Conservation (phyloP, 2,113 vertebrate species). For the Colistium nudipinnis region DNA sequence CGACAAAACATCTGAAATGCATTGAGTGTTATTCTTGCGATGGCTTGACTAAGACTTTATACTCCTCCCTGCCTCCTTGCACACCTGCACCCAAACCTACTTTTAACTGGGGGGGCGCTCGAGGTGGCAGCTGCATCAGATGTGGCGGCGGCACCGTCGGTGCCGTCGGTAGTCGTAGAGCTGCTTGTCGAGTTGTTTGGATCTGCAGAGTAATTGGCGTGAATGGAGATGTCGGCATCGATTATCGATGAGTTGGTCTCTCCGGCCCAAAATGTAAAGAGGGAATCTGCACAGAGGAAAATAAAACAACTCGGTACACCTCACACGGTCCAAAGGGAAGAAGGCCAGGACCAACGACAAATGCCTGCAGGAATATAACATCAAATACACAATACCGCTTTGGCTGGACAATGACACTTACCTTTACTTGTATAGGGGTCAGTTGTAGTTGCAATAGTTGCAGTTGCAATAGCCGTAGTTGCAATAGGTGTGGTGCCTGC, state of each 20-base stretch:
- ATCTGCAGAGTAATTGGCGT: slow-evolving; percentile 39
- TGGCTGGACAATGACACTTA: not conserved
- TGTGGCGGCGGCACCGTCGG: slow-evolving; percentile 11
- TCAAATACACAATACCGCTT: not conserved
- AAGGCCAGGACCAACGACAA: slow-evolving; percentile 20
- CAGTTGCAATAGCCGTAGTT: too few relatives aligned
- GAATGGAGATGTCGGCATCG: slow-evolving; percentile 32
- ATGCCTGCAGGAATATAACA: slow-evolving; percentile 14
- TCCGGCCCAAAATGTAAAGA: slow-evolving; percentile 77
- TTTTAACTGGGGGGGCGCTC: slow-evolving; percentile 64
- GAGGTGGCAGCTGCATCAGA: slow-evolving; percentile 33
- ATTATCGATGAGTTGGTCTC: slow-evolving; percentile 63
- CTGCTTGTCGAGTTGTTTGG: slow-evolving; percentile 33
- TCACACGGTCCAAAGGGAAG: not conserved
- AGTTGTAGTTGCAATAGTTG: not conserved
- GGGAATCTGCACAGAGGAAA: slow-evolving; percentile 65
- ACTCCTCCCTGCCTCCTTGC: not conserved
- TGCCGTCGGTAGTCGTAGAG: slow-evolving; percentile 9
- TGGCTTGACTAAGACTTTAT: not conserved
- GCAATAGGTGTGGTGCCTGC: not conserved
- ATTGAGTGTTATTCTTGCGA: not conserved
- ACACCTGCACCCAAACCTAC: slow-evolving; percentile 58
- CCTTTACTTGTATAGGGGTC: not conserved
- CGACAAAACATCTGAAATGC: not conserved
- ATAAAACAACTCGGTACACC: slow-evolving; percentile 7